These are phyloP conservation scores for Lagorchestes hirsutus DNA, from an alignment of 2,797 vertebrate genomes.

Conservation along the genomic window DNA sequence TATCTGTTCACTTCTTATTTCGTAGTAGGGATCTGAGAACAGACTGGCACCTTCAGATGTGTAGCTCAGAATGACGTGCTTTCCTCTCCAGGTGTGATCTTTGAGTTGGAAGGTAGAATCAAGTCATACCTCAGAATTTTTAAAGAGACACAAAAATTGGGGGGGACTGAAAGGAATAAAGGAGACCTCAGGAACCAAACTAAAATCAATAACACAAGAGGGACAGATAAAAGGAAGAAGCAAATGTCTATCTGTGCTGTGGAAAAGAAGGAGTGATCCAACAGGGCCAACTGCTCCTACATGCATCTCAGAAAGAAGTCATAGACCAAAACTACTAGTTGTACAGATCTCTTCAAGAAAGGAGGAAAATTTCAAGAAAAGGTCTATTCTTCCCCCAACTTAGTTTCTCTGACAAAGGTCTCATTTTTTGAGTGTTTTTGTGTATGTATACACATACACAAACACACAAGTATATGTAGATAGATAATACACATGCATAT, in stretches of 20 bases:
- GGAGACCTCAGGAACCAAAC: background rate
- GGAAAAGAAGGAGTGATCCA: background rate
- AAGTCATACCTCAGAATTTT: background rate
- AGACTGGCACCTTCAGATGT: background rate
- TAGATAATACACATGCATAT: no score
- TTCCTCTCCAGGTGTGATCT: background rate
- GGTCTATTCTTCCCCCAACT: background rate
- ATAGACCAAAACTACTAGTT: background rate
- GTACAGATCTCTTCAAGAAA: background rate
- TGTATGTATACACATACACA: background rate
- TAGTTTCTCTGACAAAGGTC: background rate
- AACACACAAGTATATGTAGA: no score
- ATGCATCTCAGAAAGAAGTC: background rate
- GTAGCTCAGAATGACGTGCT: constrained; percentile 4
- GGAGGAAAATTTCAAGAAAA: background rate
- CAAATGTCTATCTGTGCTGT: background rate
- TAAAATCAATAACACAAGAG: background rate
- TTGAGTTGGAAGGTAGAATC: background rate
- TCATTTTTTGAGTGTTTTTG: background rate
- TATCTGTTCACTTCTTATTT: background rate
- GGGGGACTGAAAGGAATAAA: background rate
- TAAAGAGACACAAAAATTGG: background rate
- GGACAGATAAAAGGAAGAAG: background rate
- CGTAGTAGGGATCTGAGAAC: background rate
- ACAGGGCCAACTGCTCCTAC: background rate